These are phyloP conservation scores for Clanis bilineata DNA, from an alignment of 2,888 invertebrate genomes.

Conservation along the genomic window DNA sequence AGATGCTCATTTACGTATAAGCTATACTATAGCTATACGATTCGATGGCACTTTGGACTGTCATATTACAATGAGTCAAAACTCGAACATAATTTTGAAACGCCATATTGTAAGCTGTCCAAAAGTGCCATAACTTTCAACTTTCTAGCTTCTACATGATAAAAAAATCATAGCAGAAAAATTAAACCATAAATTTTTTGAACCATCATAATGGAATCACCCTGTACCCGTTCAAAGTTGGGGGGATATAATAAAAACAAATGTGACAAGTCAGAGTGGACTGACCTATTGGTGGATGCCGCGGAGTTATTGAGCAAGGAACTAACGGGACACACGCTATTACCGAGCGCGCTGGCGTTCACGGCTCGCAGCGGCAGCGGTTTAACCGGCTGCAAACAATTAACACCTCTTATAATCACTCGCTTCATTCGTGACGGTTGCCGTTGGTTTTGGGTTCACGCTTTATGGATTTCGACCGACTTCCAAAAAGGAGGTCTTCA, in stretches of 20 bases:
- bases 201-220: not conserved
- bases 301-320: conserved; percentile 84
- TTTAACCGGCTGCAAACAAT: conserved; percentile 89
- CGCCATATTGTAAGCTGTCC: too few relatives aligned
- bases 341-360: conserved; percentile 68
- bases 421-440: not conserved
- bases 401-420: conserved; percentile 40
- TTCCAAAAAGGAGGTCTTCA: too few relatives aligned
- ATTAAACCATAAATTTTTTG: too few relatives aligned
- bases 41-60: too few relatives aligned
- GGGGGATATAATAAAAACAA: conserved; percentile 12
- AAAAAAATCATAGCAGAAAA: too few relatives aligned
- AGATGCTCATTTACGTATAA: too few relatives aligned
- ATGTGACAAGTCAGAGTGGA: conserved; percentile 47
- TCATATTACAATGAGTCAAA: too few relatives aligned
- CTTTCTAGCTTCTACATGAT: too few relatives aligned
- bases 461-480: not conserved
- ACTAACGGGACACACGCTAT: conserved; percentile 75
- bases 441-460: conserved; percentile 31
- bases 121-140: too few relatives aligned
- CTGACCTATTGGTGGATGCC: conserved; percentile 77
- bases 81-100: too few relatives aligned
- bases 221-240: conserved; percentile 7
- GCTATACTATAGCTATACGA: too few relatives aligned
- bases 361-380: conserved; percentile 91